Evolutionary conservation across 92 coral and sea anemone genomes (phyloP), one percentile per base, ranked within the genome.

Genomic region (Zoanthus solanderi): DNA sequence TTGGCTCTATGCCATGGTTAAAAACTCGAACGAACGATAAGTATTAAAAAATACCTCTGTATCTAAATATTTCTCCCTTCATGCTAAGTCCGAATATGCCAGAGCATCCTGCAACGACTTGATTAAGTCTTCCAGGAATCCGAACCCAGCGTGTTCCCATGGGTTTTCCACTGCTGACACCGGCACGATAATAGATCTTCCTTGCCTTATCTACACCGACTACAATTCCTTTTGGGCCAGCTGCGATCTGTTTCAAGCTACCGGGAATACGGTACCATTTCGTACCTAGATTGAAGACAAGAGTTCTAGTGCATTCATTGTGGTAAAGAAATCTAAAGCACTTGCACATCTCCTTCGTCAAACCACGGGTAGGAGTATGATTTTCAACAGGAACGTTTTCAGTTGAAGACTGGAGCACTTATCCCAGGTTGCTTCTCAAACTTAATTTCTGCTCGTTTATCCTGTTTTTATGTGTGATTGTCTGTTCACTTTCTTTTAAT

Each of bases 81-180:
- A 63, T 57, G 86, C 83, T 90, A 84, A 90, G 89, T 5, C 92
- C 92, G 72, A 71, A 90, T 12, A 71, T 46, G 42, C 92, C 92
- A 58, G 67, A 71, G 37, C 83, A 83, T 2, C 92, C 92, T 4
- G 54, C 45, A 9, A 87, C 71, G 3, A 90, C 81, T 75, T 90
- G 78, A 30, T 77, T 84, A 31, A 90, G 85, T 32, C 69, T 78
- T 30, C 92, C 92, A 16, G 72, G 76, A 76, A 89, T 32, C 15
- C 46, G 88, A 14, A 56, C 68, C 91, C 91, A 89, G 60, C 5
- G 0, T 45, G 12, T 63, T 10, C 91, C 91, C 3, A 29, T 44
- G 30, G 77, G 85, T 44, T 18, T 30, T 42, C 80, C 72, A 32
- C 80, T 63, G 1, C 74, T 63, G 17, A 88, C 85, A 30, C 79